phyloP scores from a whole-genome alignment of 2,797 vertebrate species.

The Sarcoramphus papa region DNA sequence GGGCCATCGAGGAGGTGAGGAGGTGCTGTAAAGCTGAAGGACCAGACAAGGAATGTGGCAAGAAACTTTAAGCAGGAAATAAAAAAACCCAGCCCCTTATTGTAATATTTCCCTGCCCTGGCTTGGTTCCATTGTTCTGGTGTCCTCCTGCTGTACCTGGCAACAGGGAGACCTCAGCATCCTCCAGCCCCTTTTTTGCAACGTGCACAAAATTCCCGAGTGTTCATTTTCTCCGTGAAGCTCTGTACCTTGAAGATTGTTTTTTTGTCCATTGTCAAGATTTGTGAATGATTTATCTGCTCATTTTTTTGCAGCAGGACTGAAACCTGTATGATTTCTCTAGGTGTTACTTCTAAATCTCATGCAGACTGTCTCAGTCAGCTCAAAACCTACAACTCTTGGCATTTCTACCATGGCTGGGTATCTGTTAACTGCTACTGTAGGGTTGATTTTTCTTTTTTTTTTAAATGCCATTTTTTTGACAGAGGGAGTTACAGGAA shows the following conservation, averaged over 20 bases:
- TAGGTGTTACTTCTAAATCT: background rate
- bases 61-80: background rate
- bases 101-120: background rate
- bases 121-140: background rate
- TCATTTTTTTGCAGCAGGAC: background rate
- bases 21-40: background rate
- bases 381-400: background rate
- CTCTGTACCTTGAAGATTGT: background rate
- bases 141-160: background rate
- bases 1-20: background rate
- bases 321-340: background rate
- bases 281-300: background rate
- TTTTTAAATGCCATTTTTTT: background rate
- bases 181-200: background rate
- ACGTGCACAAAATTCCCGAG: background rate
- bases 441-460: background rate
- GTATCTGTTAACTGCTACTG: background rate
- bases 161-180: background rate
- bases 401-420: background rate
- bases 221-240: background rate
- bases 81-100: background rate
- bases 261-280: background rate
- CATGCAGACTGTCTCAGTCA: background rate
- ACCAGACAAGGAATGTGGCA: background rate
- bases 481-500: background rate